These are phyloP conservation scores for Notarius lentiginosus DNA, from an alignment of 2,113 vertebrate genomes.

Conservation along the genomic window DNA sequence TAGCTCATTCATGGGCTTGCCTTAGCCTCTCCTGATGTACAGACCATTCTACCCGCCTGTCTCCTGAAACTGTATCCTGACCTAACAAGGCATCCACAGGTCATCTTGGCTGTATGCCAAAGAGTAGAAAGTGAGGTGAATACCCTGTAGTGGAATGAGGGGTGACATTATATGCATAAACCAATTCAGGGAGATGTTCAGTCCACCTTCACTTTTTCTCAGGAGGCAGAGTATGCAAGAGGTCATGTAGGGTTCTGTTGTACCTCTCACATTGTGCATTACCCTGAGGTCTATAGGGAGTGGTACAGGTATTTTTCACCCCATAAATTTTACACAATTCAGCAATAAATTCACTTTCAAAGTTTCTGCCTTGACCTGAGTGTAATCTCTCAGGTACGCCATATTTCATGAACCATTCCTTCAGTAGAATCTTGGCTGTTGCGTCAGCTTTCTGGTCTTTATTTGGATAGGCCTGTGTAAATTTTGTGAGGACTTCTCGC, in stretches of 20 bases:
- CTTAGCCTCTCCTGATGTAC: background rate
- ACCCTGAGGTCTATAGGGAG: background rate
- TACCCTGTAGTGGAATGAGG: too few species aligned
- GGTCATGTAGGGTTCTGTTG: background rate
- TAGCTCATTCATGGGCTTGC: too few species aligned
- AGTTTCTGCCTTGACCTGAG: too few species aligned
- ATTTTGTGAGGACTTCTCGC: conserved; percentile 17
- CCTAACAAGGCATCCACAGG: too few species aligned
- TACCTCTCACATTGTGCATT: background rate
- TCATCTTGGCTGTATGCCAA: too few species aligned
- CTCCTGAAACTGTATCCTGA: too few species aligned
- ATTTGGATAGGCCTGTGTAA: background rate
- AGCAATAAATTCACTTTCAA: background rate
- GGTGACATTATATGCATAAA: too few species aligned
- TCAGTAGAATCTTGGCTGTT: background rate
- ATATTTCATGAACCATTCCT: too few species aligned
- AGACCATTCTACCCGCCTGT: background rate
- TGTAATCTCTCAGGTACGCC: too few species aligned
- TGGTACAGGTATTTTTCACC: background rate
- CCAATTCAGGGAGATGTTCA: too few species aligned
- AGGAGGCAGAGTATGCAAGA: background rate
- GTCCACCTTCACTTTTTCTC: too few species aligned
- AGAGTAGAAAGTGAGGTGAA: too few species aligned
- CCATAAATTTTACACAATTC: background rate
- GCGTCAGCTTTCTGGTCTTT: conserved; percentile 3